Percentiles rank a stretch among this genome's conserved stretches.
Conservation (phyloP, 1,140 invertebrate genomes). For the Phortica variegata region DNA sequence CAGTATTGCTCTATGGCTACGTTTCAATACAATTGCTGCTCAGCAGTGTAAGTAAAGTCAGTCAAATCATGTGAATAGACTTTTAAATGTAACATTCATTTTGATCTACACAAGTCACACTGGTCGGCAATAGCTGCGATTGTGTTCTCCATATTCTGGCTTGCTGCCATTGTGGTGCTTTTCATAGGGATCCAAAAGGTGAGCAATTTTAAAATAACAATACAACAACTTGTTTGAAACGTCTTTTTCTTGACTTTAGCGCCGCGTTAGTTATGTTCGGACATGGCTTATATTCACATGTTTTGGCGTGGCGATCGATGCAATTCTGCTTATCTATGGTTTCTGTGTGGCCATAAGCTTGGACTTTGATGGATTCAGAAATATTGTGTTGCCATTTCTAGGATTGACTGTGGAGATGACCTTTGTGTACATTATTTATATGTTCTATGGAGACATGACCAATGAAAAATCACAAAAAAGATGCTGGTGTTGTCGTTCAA, state of each 20-base stretch:
- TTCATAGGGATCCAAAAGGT: constrained; percentile 16
- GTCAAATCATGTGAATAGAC: neutral
- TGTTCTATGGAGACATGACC: constrained; percentile 29
- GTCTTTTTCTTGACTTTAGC: neutral
- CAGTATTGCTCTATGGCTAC: constrained; percentile 33
- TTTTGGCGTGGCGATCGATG: constrained; percentile 32
- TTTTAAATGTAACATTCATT: neutral
- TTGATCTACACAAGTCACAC: constrained; percentile 12
- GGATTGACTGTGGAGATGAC: constrained; percentile 45
- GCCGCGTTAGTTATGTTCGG: constrained; percentile 19
- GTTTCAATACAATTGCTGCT: constrained; percentile 27
- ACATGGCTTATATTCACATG: constrained; percentile 38
- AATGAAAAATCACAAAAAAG: neutral
- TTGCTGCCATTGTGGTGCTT: constrained; percentile 24
- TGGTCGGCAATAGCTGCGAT: constrained; percentile 26
- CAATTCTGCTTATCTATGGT: constrained; percentile 29
- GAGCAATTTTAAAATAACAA: no score
- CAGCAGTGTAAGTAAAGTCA: constrained; percentile 28
- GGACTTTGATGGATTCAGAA: constrained; percentile 35
- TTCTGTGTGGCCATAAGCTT: constrained; percentile 27
- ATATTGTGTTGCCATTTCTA: constrained; percentile 31
- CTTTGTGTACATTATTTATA: constrained; percentile 36
- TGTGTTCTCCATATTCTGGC: constrained; percentile 31
- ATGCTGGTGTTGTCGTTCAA: no score
- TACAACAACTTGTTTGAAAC: no score